These are phyloP conservation scores for Macaria liturata DNA, from an alignment of 2,888 invertebrate species.

Conservation along the genomic window DNA sequence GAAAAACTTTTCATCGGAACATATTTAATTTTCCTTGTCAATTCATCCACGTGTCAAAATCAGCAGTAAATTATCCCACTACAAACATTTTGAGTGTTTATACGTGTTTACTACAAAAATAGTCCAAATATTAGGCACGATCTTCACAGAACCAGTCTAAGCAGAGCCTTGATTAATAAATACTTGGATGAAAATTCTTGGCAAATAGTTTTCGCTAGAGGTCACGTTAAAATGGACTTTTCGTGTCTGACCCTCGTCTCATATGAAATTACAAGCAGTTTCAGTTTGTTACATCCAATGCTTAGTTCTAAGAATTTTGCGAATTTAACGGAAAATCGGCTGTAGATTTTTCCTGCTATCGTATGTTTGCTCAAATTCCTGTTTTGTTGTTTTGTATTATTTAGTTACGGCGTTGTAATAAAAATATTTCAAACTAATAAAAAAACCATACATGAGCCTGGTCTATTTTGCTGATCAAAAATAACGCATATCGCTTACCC, in stretches of 20 bases:
- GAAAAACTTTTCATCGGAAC: too few relatives aligned
- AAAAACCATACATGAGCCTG: too few relatives aligned
- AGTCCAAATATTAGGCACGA: slow-evolving; percentile 12
- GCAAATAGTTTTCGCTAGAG: slow-evolving; percentile 14
- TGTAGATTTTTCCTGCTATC: too few relatives aligned
- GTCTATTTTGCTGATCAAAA: too few relatives aligned
- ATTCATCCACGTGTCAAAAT: slow-evolving; percentile 2
- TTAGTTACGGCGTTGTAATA: too few relatives aligned
- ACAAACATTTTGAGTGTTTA: slow-evolving; percentile 21
- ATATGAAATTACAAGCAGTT: slow-evolving; percentile 42
- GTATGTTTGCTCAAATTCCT: too few relatives aligned
- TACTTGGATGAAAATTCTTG: slow-evolving; percentile 1
- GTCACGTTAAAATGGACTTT: slow-evolving; percentile 34
- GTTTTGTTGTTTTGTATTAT: too few relatives aligned
- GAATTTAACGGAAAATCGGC: too few relatives aligned
- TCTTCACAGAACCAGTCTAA: slow-evolving; percentile 20
- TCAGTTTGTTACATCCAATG: slow-evolving; percentile 8
- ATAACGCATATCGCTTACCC: too few relatives aligned
- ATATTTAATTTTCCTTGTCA: too few relatives aligned
- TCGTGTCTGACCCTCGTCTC: slow-evolving; percentile 37
- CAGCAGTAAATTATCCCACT: slow-evolving; percentile 14
- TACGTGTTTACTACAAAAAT: slow-evolving; percentile 19
- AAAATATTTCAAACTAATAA: too few relatives aligned
- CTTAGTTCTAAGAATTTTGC: too few relatives aligned
- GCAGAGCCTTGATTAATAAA: slow-evolving; percentile 34